These are phyloP conservation scores for Diachasmimorpha longicaudata DNA, from an alignment of 1,140 invertebrate species.

Conservation along the genomic window DNA sequence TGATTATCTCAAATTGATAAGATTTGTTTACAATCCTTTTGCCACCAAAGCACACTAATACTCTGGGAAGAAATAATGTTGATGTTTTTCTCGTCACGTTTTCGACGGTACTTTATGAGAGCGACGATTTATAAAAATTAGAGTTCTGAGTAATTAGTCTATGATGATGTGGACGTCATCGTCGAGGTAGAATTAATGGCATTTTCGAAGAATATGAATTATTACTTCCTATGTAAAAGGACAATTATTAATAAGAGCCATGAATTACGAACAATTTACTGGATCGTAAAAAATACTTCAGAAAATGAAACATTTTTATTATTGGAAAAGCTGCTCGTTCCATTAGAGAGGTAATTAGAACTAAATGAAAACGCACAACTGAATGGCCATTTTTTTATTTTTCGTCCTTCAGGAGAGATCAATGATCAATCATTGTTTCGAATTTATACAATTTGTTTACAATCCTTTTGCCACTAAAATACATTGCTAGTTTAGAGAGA, in stretches of 20 bases:
- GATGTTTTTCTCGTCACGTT: background rate
- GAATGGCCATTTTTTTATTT: background rate
- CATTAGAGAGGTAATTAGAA: background rate
- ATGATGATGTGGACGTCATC: background rate
- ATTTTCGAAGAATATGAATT: background rate
- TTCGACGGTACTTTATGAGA: background rate
- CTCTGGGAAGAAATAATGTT: background rate
- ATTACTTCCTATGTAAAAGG: background rate
- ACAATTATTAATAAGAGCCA: background rate
- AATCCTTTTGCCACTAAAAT: background rate
- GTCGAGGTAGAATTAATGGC: too few relatives aligned
- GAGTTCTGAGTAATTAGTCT: background rate
- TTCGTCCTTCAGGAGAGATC: background rate
- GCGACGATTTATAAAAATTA: constrained; percentile 1
- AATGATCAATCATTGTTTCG: background rate
- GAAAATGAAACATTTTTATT: too few relatives aligned
- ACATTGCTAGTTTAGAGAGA: background rate
- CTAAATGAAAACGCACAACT: background rate
- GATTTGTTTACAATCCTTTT: background rate
- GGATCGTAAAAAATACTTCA: too few relatives aligned
- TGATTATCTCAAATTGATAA: background rate
- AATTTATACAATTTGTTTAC: constrained; percentile 7
- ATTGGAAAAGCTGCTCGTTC: background rate
- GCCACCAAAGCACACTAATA: background rate
- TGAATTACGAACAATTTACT: background rate